Evolutionary conservation across 2,888 invertebrate species (phyloP).

Genomic region (Cataglyphis livida): DNA sequence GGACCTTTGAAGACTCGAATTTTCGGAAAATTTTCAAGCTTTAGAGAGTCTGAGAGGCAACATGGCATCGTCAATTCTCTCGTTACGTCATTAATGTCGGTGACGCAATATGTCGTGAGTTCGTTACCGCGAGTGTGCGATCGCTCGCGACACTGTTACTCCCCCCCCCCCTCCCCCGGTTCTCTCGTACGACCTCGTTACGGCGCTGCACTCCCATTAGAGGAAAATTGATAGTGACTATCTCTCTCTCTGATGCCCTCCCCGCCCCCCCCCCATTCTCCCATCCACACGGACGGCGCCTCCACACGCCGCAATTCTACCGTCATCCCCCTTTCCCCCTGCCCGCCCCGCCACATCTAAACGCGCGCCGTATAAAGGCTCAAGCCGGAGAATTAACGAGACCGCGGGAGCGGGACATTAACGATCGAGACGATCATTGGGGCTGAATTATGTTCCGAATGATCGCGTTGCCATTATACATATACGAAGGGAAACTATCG

Average conservation of each 20-base stretch:
- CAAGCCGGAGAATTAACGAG: slow-evolving; percentile 76
- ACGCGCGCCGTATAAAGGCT: slow-evolving; percentile 63
- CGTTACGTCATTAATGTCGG: slow-evolving; percentile 79
- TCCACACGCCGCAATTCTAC: slow-evolving; percentile 49
- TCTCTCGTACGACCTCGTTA: slow-evolving; percentile 80
- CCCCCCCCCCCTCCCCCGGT: slow-evolving; percentile 43
- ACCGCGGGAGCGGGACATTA: slow-evolving; percentile 72
- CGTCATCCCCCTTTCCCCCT: slow-evolving; percentile 10
- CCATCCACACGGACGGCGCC: slow-evolving; percentile 2
- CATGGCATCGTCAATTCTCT: slow-evolving; percentile 73
- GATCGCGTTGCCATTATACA: slow-evolving; percentile 68
- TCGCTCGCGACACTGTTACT: slow-evolving; percentile 75
- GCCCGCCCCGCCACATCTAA: background rate
- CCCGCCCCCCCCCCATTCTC: background rate
- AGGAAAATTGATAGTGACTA: slow-evolving; percentile 82
- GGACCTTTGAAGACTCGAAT: slow-evolving; percentile 52
- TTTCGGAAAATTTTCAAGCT: slow-evolving; percentile 62
- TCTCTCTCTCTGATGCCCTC: slow-evolving; percentile 55
- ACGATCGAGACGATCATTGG: slow-evolving; percentile 75
- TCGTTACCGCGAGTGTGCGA: slow-evolving; percentile 78
- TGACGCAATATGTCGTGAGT: slow-evolving; percentile 80
- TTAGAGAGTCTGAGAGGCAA: slow-evolving; percentile 27
- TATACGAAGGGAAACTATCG: slow-evolving; percentile 29
- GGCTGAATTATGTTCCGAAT: slow-evolving; percentile 76
- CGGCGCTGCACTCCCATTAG: slow-evolving; percentile 80